Evolutionary conservation across 2,888 invertebrate species (phyloP).

Genomic region (Hoplodrina blanda): DNA sequence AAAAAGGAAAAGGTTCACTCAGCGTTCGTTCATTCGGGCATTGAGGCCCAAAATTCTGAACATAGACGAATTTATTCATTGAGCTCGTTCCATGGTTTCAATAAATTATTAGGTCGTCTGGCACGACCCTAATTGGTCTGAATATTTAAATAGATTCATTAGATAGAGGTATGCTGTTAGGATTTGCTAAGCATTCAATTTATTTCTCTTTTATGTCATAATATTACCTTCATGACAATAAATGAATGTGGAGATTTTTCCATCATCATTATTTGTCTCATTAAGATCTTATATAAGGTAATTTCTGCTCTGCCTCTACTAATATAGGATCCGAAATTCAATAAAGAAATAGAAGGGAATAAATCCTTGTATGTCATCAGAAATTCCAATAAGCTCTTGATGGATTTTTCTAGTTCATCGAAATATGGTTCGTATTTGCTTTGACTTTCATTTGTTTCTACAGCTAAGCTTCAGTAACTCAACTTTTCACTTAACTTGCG

Average conservation of each 20-base stretch:
- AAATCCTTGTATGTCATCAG: background rate
- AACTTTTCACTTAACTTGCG: conserved; percentile 4
- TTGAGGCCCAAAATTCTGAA: conserved; percentile 35
- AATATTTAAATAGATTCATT: conserved; percentile 49
- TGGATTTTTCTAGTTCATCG: conserved; percentile 13
- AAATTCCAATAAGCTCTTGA: conserved; percentile 6
- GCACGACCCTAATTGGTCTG: conserved; percentile 57
- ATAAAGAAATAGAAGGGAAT: background rate
- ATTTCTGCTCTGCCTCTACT: background rate
- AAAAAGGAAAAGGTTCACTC: conserved; percentile 25
- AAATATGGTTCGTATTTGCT: background rate
- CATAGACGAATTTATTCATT: conserved; percentile 61
- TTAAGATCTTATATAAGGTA: background rate
- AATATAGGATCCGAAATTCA: background rate
- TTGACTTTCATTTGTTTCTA: conserved; percentile 1
- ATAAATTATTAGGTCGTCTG: conserved; percentile 62
- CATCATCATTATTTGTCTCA: background rate
- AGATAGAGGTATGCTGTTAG: conserved; percentile 16
- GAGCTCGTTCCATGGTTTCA: conserved; percentile 45
- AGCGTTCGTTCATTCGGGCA: conserved; percentile 13
- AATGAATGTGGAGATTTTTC: background rate
- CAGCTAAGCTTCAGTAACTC: background rate
- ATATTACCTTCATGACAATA: background rate
- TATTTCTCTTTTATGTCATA: background rate
- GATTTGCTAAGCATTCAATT: conserved; percentile 14